A percentile compares a stretch with the other conserved stretches of the same genome.
Conservation (phyloP, 2,888 invertebrate species). For the Metalampra italica region DNA sequence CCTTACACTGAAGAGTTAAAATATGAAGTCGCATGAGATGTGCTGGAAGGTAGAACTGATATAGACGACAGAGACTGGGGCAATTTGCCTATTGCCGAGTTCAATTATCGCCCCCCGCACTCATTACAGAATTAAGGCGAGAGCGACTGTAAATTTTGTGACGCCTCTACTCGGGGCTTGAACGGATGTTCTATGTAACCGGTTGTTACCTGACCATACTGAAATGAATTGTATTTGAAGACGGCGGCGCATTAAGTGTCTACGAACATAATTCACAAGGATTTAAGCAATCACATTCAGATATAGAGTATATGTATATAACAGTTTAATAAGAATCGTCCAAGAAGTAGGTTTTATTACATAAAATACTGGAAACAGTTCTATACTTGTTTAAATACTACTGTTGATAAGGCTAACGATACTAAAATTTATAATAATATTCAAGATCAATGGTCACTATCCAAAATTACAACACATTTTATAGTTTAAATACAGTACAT, state of each 20-base stretch:
- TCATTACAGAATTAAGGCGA: slow-evolving; percentile 75
- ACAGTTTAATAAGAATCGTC: no score
- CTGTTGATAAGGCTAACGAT: no score
- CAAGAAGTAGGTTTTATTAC: no score
- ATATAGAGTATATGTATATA: no score
- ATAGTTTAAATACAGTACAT: neutral
- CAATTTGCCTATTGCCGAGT: slow-evolving; percentile 76
- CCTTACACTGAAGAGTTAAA: slow-evolving; percentile 32
- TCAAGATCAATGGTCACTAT: neutral
- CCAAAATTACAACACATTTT: neutral
- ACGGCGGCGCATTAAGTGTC: neutral
- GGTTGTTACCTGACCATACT: slow-evolving; percentile 40
- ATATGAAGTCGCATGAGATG: slow-evolving; percentile 27
- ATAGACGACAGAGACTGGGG: slow-evolving; percentile 50
- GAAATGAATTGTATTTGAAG: neutral
- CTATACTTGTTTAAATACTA: no score
- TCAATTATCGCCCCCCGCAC: slow-evolving; percentile 77
- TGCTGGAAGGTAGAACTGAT: slow-evolving; percentile 31
- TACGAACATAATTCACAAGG: no score
- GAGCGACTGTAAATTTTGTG: slow-evolving; percentile 64
- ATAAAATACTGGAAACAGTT: no score
- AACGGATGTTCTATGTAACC: slow-evolving; percentile 45
- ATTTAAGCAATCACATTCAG: no score
- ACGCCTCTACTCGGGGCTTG: slow-evolving; percentile 63
- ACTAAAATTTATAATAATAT: no score